Evolutionary conservation across 2,797 vertebrate species (phyloP).

Genomic region (Leptatherina wallacei): DNA sequence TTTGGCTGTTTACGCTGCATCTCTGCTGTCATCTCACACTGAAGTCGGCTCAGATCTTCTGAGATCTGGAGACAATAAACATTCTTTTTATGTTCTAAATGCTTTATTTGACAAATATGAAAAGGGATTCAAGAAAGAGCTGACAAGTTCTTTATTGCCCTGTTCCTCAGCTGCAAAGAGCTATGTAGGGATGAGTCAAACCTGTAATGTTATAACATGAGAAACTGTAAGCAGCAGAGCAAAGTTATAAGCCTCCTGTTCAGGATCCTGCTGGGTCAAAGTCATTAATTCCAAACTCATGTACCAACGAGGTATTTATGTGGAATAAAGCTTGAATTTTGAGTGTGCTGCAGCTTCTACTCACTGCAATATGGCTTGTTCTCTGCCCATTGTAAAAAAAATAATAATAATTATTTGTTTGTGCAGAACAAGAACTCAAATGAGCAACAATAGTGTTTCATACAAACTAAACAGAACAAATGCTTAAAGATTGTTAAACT

Average conservation of each 20-base stretch:
- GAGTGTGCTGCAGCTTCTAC: not conserved
- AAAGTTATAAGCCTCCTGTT: constrained; percentile 28
- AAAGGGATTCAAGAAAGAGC: constrained; percentile 54
- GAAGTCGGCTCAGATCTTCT: constrained; percentile 59
- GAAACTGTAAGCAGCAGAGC: constrained; percentile 23
- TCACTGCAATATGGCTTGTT: not conserved
- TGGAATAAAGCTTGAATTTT: constrained; percentile 7
- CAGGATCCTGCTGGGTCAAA: constrained; percentile 46
- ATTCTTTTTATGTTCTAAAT: constrained; percentile 74
- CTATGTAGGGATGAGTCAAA: constrained; percentile 56
- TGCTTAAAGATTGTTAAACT: not conserved
- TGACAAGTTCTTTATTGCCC: constrained; percentile 65
- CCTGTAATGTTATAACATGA: constrained; percentile 55
- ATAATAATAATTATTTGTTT: no score
- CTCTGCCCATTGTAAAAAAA: no score
- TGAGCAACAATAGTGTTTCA: no score
- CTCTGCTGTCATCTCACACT: constrained; percentile 65
- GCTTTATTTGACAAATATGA: constrained; percentile 69
- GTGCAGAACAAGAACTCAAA: no score
- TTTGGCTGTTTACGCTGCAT: constrained; percentile 78
- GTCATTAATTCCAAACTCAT: constrained; percentile 36
- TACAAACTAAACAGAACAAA: not conserved
- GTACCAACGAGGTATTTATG: constrained; percentile 30
- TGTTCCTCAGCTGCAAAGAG: constrained; percentile 61
- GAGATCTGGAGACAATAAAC: constrained; percentile 59